phyloP scores from a whole-genome alignment of 2,888 invertebrate genomes.

The Salticus scenicus region DNA sequence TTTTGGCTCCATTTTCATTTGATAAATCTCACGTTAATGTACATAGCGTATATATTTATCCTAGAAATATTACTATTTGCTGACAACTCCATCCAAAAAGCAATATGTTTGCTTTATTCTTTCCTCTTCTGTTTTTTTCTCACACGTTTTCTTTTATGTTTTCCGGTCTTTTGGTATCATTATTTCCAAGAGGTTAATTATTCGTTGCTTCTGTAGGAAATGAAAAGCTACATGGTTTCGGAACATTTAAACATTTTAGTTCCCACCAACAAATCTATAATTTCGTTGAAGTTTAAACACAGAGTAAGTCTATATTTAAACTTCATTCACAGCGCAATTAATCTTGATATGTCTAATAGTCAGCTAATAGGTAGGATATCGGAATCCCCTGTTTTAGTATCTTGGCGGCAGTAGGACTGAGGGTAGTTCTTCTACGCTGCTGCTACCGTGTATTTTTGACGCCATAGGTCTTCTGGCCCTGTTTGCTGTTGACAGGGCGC shows the following conservation, averaged over 20 bases:
- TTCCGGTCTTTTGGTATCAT: not conserved
- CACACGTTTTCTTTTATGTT: not conserved
- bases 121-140: too few species aligned
- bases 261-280: not conserved
- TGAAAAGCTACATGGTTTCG: too few species aligned
- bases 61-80: too few species aligned
- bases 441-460: not conserved
- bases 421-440: not conserved
- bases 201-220: not conserved
- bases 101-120: too few species aligned
- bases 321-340: not conserved
- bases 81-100: too few species aligned
- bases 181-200: not conserved
- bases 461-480: not conserved
- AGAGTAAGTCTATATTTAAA: not conserved
- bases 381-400: not conserved
- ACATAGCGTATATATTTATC: too few species aligned
- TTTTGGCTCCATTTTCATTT: too few species aligned
- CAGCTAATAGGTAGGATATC: not conserved
- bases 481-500: constrained; percentile 8
- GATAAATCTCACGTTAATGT: too few species aligned
- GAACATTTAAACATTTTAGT: not conserved
- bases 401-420: not conserved
- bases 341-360: not conserved
- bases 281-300: not conserved